phyloP scores from a whole-genome alignment of 1,140 invertebrate genomes.

The Thaumetopoea pityocampa region DNA sequence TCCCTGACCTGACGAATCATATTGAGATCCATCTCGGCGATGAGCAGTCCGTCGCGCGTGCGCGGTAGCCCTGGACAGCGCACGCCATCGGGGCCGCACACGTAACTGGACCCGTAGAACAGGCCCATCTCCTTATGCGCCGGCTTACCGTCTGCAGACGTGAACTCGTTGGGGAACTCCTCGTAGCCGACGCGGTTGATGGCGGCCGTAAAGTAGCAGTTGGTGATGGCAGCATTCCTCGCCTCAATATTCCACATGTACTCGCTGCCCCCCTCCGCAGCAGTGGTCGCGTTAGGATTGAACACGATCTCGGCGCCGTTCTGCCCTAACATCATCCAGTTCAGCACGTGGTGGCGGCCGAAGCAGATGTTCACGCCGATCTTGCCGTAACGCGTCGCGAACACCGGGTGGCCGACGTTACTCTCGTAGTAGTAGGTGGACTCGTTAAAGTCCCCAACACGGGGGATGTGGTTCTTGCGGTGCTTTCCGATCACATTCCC shows the following conservation, averaged over 20 bases:
- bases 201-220: slow-evolving; percentile 94
- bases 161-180: slow-evolving; percentile 84
- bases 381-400: slow-evolving; percentile 89
- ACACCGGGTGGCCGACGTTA: slow-evolving; percentile 96
- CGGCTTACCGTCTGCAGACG: slow-evolving; percentile 93
- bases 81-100: slow-evolving; percentile 95
- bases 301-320: slow-evolving; percentile 99
- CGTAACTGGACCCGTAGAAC: slow-evolving; percentile 98
- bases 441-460: slow-evolving; percentile 98
- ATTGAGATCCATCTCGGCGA: slow-evolving; percentile 96
- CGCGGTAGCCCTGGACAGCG: slow-evolving; percentile 95
- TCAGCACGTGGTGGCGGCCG: slow-evolving; percentile 97
- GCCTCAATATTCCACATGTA: slow-evolving; percentile 98
- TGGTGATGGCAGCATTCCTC: slow-evolving; percentile 96
- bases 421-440: slow-evolving; percentile 99
- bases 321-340: slow-evolving; percentile 97
- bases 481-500: slow-evolving; percentile 96
- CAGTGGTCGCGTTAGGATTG: slow-evolving; percentile 97
- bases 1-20: slow-evolving; percentile 96
- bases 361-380: slow-evolving; percentile 99
- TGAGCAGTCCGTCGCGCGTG: slow-evolving; percentile 90
- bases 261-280: slow-evolving; percentile 84
- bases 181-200: slow-evolving; percentile 98
- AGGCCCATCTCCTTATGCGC: slow-evolving; percentile 96
- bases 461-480: slow-evolving; percentile 98